phyloP scores from a whole-genome alignment of 1,140 invertebrate species.

The Tetramorium alpestre region DNA sequence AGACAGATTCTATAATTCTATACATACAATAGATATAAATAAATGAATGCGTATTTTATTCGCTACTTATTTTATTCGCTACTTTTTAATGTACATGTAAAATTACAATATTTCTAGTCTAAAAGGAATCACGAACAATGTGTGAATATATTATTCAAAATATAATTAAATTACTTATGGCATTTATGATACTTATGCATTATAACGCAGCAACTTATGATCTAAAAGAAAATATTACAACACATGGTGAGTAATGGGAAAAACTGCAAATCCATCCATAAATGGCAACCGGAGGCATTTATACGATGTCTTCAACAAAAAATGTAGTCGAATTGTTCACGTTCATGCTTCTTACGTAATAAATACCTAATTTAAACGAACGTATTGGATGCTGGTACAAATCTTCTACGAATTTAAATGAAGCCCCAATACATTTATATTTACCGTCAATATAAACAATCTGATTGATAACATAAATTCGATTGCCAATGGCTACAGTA shows the following conservation, averaged over 20 bases:
- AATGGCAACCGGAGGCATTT: not conserved
- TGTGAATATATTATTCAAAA: not conserved
- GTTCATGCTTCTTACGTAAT: not conserved
- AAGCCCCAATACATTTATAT: constrained; percentile 1
- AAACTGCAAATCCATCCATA: not conserved
- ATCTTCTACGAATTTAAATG: not conserved
- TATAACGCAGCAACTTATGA: not conserved
- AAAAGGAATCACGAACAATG: not conserved
- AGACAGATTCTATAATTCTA: not conserved
- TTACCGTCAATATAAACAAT: not conserved
- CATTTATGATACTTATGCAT: not conserved
- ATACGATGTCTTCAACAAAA: not conserved
- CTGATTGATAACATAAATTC: not conserved
- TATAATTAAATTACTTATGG: not conserved
- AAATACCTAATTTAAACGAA: constrained; percentile 1
- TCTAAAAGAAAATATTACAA: not conserved
- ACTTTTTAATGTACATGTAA: not conserved
- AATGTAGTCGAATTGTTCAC: not conserved
- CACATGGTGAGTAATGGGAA: not conserved
- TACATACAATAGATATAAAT: not conserved
- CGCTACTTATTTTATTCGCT: not conserved
- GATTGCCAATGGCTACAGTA: not conserved
- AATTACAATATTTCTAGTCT: not conserved
- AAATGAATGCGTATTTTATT: not conserved
- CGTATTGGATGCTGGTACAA: not conserved